Evolutionary conservation across 2,113 vertebrate genomes (phyloP).

Genomic region (Garra rufa): DNA sequence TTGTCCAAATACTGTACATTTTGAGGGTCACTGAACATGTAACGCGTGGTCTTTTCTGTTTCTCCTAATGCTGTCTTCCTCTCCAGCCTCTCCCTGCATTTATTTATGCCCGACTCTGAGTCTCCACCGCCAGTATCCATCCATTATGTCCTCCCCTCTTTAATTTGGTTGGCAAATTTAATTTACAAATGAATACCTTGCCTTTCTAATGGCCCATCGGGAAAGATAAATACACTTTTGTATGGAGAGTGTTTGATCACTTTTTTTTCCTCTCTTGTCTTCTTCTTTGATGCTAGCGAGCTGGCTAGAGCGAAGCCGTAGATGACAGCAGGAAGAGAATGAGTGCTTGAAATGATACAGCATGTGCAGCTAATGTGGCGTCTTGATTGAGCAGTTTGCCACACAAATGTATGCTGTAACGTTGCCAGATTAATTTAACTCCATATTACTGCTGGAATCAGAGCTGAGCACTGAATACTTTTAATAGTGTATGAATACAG

Average conservation of each 20-base stretch:
- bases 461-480: conserved; percentile 16
- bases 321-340: conserved; percentile 31
- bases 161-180: conserved; percentile 75
- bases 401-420: conserved; percentile 12
- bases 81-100: conserved; percentile 8
- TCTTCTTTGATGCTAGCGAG: conserved; percentile 23
- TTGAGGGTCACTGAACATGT: neutral
- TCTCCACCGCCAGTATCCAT: conserved; percentile 51
- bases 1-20: neutral
- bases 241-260: conserved; percentile 68
- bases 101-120: conserved; percentile 33
- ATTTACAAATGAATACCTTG: conserved; percentile 72
- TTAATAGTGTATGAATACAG: neutral
- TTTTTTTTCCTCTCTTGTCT: conserved; percentile 56
- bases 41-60: neutral
- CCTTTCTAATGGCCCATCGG: conserved; percentile 65
- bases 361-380: conserved; percentile 20
- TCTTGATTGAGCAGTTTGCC: conserved; percentile 36
- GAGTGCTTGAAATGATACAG: conserved; percentile 25
- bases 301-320: neutral
- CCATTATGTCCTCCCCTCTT: conserved; percentile 71
- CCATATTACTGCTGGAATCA: neutral
- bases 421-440: conserved; percentile 32
- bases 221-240: conserved; percentile 72
- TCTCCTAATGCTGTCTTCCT: conserved; percentile 41